Base-by-base conservation (phyloP, 92 coral and sea anemone genomes). In the Umimayanthus chanpuru region DNA sequence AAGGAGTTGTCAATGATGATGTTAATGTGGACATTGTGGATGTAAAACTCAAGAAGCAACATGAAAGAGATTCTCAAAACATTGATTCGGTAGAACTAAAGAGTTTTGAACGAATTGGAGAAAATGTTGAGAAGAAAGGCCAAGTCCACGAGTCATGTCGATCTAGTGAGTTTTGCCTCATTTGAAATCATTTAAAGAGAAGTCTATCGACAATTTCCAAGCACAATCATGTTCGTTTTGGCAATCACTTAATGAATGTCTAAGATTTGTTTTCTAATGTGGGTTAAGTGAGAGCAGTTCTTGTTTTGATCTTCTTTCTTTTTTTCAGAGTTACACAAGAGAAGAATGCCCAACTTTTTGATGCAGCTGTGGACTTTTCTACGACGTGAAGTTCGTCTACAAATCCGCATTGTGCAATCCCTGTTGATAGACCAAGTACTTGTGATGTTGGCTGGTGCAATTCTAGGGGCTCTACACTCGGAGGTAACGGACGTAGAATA, bases 341-440 rank as follows among this genome's bases (percentile, higher is more conserved):
- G 94, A 32, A 74, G 72, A 26, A 77, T 82, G 81, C 90, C 90
- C 8, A 92, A 89, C 47, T 85, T 85, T 47, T 70, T 92, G 41
- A 53, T 5, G 64, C 94, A 92, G 43, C 79, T 92, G 10, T 76
- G 88, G 76, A 86, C 88, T 11, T 92, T 92, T 71, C 73, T 85
- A 6, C 64, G 84, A 86, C 91, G 94, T 30, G 94, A 92, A 56
- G 85, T 89, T 49, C 90, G 91, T 53, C 94, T 92, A 4, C 92
- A 89, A 82, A 85, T 92, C 32, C 92, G 94, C 43, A 77, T 81
- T 23, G 90, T 89, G 32, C 90, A 89, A 89, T 79, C 92, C 10
- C 79, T 92, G 25, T 61, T 92, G 26, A 80, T 92, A 66, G 94
- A 92, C 83, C 85, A 85, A 40, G 82, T 86, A 30, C 87, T 92